A percentile compares a stretch with the other conserved stretches of the same genome.
phyloP scores from a whole-genome alignment of 2,888 invertebrate genomes.

The Hedychridium roseum region DNA sequence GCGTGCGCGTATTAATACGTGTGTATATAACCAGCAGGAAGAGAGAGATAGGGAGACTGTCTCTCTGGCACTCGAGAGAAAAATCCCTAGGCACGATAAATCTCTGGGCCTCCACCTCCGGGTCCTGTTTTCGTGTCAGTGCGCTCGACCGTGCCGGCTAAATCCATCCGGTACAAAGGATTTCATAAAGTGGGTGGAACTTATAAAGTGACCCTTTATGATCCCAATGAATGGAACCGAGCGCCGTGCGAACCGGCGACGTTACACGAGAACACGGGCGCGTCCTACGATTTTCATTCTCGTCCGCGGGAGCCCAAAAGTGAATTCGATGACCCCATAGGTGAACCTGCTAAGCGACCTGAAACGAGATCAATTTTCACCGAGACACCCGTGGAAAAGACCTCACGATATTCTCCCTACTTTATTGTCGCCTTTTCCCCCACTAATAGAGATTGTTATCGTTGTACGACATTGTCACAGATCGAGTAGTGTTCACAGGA shows the following conservation, averaged over 20 bases:
- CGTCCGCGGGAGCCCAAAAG: constrained; percentile 13
- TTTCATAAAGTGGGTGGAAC: constrained; percentile 51
- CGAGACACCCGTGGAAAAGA: background rate
- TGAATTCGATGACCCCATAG: constrained; percentile 12
- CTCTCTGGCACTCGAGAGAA: constrained; percentile 1
- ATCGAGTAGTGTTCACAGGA: no score
- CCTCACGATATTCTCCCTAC: no score
- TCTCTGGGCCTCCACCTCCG: constrained; percentile 35
- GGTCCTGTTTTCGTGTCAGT: constrained; percentile 51
- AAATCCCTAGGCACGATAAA: constrained; percentile 41
- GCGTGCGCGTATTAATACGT: constrained; percentile 11
- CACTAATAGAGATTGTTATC: no score
- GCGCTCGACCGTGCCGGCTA: constrained; percentile 52
- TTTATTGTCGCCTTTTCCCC: no score
- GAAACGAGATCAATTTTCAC: constrained; percentile 25
- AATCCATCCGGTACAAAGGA: constrained; percentile 48
- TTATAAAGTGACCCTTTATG: constrained; percentile 58
- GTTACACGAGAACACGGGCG: no score
- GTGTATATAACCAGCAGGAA: constrained; percentile 6
- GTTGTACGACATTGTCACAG: no score
- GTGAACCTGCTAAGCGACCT: constrained; percentile 30
- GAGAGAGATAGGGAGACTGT: constrained; percentile 16
- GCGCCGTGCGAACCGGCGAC: constrained; percentile 41
- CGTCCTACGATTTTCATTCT: constrained; percentile 32
- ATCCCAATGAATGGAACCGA: constrained; percentile 37